Percentiles rank a stretch among this genome's conserved stretches.
These are phyloP conservation scores for Oophaga sylvatica DNA, from an alignment of 2,797 vertebrate genomes.

Conservation along the genomic window DNA sequence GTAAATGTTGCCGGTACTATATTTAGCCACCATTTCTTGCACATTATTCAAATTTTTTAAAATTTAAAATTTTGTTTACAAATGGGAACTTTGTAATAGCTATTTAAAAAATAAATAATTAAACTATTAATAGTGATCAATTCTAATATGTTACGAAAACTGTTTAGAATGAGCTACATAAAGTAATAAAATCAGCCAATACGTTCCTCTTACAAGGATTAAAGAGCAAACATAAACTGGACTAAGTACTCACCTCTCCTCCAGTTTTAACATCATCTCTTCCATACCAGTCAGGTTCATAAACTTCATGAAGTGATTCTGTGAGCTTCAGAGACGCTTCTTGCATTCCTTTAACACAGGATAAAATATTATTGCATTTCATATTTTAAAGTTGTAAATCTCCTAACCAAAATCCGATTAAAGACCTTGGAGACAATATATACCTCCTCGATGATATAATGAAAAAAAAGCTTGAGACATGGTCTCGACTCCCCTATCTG, in stretches of 20 bases:
- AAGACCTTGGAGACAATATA: too few species aligned
- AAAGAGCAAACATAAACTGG: not conserved
- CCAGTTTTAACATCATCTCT: constrained; percentile 92
- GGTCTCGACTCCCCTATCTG: too few species aligned
- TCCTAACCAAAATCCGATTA: too few species aligned
- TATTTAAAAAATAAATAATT: too few species aligned
- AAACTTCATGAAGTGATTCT: constrained; percentile 95
- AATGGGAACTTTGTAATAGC: too few species aligned
- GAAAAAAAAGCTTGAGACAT: too few species aligned
- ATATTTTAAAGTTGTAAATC: not conserved
- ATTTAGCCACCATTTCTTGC: not conserved
- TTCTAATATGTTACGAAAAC: too few species aligned
- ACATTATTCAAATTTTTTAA: not conserved
- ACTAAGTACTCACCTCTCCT: constrained; percentile 83
- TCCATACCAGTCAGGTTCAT: constrained; percentile 96
- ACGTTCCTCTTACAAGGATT: too few species aligned
- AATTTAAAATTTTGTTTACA: not conserved
- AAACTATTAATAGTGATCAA: too few species aligned
- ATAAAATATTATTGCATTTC: not conserved
- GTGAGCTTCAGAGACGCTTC: constrained; percentile 96
- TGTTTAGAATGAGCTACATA: not conserved
- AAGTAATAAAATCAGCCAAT: not conserved
- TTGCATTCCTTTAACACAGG: constrained; percentile 85
- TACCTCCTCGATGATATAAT: too few species aligned
- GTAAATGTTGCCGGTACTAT: not conserved